Percentiles rank a stretch among this genome's conserved stretches.
phyloP scores from a whole-genome alignment of 1,140 invertebrate genomes.

The Saccostrea cuccullata region DNA sequence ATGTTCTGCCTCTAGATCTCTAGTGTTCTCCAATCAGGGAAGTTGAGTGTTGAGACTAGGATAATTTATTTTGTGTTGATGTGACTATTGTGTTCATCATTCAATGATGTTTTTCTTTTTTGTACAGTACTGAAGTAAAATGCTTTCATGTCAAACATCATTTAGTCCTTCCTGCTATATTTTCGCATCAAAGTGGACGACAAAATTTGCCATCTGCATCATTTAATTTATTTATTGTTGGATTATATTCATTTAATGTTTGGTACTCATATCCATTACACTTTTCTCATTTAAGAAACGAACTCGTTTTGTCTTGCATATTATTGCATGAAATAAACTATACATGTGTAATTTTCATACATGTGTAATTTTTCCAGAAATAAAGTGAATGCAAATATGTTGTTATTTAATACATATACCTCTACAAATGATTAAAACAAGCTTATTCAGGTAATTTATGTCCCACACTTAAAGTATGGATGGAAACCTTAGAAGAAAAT shows the following conservation, averaged over 20 bases:
- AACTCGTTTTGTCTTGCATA: constrained; percentile 5
- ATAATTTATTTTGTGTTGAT: constrained; percentile 36
- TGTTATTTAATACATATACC: not conserved
- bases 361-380: constrained; percentile 30
- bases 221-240: constrained; percentile 37
- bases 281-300: constrained; percentile 18
- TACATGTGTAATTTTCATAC: constrained; percentile 34
- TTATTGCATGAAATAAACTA: constrained; percentile 17
- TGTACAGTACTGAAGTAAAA: constrained; percentile 27
- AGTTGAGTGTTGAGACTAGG: constrained; percentile 30
- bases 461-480: no score
- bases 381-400: not conserved
- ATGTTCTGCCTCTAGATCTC: not conserved
- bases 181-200: constrained; percentile 17
- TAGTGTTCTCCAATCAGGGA: constrained; percentile 24
- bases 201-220: constrained; percentile 4
- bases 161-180: constrained; percentile 16
- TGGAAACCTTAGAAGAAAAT: no score
- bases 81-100: constrained; percentile 35
- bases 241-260: constrained; percentile 29
- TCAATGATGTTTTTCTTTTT: constrained; percentile 34
- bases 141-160: constrained; percentile 25
- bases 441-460: no score
- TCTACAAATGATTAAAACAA: no score
- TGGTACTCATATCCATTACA: constrained; percentile 15